Conservation (phyloP, 2,888 invertebrate species). For the Neocrepidodera transversa region DNA sequence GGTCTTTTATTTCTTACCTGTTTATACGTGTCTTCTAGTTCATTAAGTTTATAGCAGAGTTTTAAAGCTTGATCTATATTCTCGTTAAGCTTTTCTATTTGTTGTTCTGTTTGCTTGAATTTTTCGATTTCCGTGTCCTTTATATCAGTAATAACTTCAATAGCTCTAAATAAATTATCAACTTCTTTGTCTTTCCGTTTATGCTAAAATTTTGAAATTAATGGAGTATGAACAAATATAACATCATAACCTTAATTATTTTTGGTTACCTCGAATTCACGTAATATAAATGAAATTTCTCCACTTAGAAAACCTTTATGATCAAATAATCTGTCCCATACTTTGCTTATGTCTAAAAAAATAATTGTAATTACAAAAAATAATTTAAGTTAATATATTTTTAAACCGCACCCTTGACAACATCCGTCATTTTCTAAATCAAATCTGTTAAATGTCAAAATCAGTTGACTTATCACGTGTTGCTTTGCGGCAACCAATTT, state of each 20-base stretch:
- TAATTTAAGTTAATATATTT: constrained; percentile 21
- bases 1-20: too few relatives aligned
- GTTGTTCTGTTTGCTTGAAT: constrained; percentile 68
- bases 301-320: constrained; percentile 86
- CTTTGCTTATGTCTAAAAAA: constrained; percentile 77
- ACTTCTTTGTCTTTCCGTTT: constrained; percentile 81
- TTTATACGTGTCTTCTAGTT: constrained; percentile 63
- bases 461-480: neutral
- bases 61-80: constrained; percentile 72
- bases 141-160: constrained; percentile 79
- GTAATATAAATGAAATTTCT: constrained; percentile 82
- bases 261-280: constrained; percentile 80
- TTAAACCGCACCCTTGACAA: constrained; percentile 54
- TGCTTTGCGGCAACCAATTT: neutral
- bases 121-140: constrained; percentile 76
- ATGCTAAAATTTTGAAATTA: constrained; percentile 64
- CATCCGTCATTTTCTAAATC: constrained; percentile 51
- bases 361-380: constrained; percentile 42
- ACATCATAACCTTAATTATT: constrained; percentile 41
- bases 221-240: constrained; percentile 16
- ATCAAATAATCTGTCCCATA: constrained; percentile 86
- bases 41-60: constrained; percentile 68
- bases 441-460: constrained; percentile 12
- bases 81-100: constrained; percentile 68
- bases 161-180: constrained; percentile 76